phyloP scores from a whole-genome alignment of 64 coral and sea anemone genomes.

The Montipora efflorescens region DNA sequence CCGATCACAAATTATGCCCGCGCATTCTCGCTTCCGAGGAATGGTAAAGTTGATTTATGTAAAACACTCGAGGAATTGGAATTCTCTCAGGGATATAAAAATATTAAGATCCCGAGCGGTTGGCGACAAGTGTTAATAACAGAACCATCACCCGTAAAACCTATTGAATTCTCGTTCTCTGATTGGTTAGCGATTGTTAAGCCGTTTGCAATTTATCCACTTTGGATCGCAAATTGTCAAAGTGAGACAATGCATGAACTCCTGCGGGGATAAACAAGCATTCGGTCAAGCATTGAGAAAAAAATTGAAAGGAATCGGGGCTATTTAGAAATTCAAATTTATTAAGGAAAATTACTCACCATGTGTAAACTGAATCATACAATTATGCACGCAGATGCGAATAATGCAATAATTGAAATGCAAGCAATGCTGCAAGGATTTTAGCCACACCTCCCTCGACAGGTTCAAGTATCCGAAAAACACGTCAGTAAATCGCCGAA shows the following conservation, averaged over 20 bases:
- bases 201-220: slow-evolving; percentile 64
- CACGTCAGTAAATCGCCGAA: no score
- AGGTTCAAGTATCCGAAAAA: no score
- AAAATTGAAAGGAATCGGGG: neutral
- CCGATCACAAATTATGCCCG: neutral
- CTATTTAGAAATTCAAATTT: slow-evolving; percentile 20
- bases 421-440: no score
- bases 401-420: no score
- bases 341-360: no score
- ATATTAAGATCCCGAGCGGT: slow-evolving; percentile 61
- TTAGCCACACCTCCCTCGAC: no score
- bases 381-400: no score
- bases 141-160: slow-evolving; percentile 85
- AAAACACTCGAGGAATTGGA: slow-evolving; percentile 75
- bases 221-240: slow-evolving; percentile 41
- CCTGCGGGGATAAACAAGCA: neutral
- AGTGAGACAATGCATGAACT: slow-evolving; percentile 10
- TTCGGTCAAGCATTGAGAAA: neutral
- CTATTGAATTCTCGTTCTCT: slow-evolving; percentile 74
- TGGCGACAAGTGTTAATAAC: slow-evolving; percentile 73
- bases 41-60: slow-evolving; percentile 66
- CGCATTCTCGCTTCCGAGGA: slow-evolving; percentile 36
- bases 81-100: slow-evolving; percentile 68
- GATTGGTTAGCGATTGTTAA: slow-evolving; percentile 68
- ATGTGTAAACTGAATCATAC: no score